Evolutionary conservation across 2,888 invertebrate species (phyloP).

Genomic region (Thecophora atra): DNA sequence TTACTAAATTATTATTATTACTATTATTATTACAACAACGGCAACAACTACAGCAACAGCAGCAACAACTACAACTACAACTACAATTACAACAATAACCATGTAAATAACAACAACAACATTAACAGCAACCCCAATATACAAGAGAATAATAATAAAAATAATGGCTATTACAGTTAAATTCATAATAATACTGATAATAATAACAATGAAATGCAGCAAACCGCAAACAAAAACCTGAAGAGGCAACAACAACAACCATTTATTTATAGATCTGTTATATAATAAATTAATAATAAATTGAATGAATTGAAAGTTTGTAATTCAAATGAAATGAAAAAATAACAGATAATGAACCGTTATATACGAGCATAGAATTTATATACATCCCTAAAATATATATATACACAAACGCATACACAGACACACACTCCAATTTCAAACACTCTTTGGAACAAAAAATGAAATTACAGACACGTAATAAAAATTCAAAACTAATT

Average conservation of each 20-base stretch:
- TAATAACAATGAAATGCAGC: neutral
- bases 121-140: slow-evolving; percentile 45
- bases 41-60: slow-evolving; percentile 53
- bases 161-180: slow-evolving; percentile 29
- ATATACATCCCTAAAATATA: slow-evolving; percentile 12
- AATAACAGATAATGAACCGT: neutral
- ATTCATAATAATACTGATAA: neutral
- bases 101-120: slow-evolving; percentile 35
- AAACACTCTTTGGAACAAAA: too few relatives aligned
- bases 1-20: slow-evolving; percentile 65
- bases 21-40: slow-evolving; percentile 63
- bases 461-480: too few relatives aligned
- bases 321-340: slow-evolving; percentile 43
- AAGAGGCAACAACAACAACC: slow-evolving; percentile 13
- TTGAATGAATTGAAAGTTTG: slow-evolving; percentile 54
- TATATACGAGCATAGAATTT: slow-evolving; percentile 16
- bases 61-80: slow-evolving; percentile 53
- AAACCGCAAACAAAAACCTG: neutral
- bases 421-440: slow-evolving; percentile 4
- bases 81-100: slow-evolving; percentile 47
- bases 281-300: slow-evolving; percentile 48
- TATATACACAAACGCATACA: neutral
- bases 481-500: too few relatives aligned
- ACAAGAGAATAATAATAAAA: slow-evolving; percentile 48
- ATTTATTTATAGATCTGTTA: slow-evolving; percentile 28